These are phyloP conservation scores for Silurus meridionalis DNA, from an alignment of 2,113 vertebrate genomes.

Conservation along the genomic window DNA sequence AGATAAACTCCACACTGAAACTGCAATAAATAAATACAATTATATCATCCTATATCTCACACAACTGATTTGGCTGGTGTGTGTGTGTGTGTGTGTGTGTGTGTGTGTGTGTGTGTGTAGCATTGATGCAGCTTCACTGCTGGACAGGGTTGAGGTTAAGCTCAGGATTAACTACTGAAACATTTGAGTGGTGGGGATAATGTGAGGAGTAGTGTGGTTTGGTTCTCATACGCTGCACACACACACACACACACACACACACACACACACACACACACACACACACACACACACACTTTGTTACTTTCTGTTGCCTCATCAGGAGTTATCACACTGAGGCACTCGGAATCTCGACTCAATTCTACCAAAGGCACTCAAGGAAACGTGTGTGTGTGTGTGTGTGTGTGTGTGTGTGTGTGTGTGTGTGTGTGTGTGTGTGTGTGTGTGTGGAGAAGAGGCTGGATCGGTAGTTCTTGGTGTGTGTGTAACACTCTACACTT, in stretches of 20 bases:
- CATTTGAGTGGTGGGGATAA: not conserved
- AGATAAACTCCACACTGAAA: too few species aligned
- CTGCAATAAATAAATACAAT: not conserved
- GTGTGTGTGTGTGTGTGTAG: too few species aligned
- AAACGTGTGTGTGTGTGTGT: not conserved
- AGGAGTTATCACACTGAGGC: not conserved
- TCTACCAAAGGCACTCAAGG: not conserved
- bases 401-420: constrained; percentile 13
- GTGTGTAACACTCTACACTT: not conserved
- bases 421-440: not conserved
- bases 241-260: not conserved
- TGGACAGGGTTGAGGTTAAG: not conserved
- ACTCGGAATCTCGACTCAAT: not conserved
- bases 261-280: not conserved
- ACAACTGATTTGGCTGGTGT: not conserved
- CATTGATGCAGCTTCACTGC: not conserved
- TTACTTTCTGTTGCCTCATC: constrained; percentile 17
- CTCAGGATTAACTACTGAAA: constrained; percentile 16
- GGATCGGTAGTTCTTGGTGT: not conserved
- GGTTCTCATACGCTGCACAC: not conserved
- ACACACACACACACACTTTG: not conserved
- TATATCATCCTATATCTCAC: not conserved
- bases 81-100: too few species aligned
- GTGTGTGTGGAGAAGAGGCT: not conserved
- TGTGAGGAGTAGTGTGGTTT: not conserved